Evolutionary conservation across 2,113 vertebrate species (phyloP).

Genomic region (Pelvicachromis taeniatus): DNA sequence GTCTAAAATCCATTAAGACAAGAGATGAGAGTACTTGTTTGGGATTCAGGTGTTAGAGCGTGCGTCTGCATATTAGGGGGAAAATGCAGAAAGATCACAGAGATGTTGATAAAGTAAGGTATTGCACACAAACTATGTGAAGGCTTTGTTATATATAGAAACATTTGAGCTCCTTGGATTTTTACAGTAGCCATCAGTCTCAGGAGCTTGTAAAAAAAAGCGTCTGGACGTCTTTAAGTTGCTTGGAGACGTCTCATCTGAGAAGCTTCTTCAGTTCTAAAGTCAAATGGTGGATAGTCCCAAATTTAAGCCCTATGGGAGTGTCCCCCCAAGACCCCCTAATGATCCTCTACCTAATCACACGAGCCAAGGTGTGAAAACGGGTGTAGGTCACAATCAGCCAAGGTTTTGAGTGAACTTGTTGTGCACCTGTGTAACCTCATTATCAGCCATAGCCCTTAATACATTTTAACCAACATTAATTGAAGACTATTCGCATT

Average conservation of each 20-base stretch:
- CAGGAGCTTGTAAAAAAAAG: no score
- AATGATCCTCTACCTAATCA: no score
- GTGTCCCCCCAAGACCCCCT: no score
- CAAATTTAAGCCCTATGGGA: no score
- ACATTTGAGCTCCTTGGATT: not conserved
- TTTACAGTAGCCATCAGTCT: not conserved
- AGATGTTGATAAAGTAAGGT: not conserved
- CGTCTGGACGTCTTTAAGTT: no score
- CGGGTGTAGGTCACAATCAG: no score
- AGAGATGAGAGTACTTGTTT: not conserved
- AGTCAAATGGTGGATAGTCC: no score
- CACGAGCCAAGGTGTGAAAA: no score
- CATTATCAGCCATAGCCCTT: not conserved
- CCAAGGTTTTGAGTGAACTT: no score
- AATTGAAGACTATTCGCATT: not conserved
- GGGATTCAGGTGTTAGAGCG: not conserved
- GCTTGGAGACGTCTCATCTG: no score
- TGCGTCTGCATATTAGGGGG: not conserved
- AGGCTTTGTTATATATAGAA: not conserved
- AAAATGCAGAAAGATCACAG: not conserved
- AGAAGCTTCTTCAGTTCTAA: no score
- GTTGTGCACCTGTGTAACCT: no score
- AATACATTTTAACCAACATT: not conserved
- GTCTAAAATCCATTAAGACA: slow-evolving; percentile 20
- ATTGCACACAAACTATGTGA: not conserved